A percentile compares a stretch with the other conserved stretches of the same genome.
These are phyloP conservation scores for Arctia plantaginis DNA, from an alignment of 2,888 invertebrate genomes.

Conservation along the genomic window DNA sequence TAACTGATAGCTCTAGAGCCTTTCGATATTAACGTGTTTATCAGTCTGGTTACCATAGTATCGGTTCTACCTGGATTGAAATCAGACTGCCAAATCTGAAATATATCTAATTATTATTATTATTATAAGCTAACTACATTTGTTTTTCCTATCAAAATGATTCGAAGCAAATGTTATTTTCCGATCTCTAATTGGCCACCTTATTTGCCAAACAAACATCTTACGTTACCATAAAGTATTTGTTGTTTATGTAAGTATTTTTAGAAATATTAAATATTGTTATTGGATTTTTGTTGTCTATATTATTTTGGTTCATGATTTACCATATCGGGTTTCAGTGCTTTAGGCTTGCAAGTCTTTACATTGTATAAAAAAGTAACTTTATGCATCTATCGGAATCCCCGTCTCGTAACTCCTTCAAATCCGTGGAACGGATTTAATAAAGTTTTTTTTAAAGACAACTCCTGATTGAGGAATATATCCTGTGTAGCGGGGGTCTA, in stretches of 20 bases:
- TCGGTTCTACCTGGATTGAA: no score
- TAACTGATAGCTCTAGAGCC: no score
- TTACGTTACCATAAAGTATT: not conserved
- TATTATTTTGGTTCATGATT: not conserved
- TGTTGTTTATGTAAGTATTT: not conserved
- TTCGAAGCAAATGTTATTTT: not conserved
- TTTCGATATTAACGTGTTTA: not conserved
- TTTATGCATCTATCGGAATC: no score
- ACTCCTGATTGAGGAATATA: no score
- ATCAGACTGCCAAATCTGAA: no score
- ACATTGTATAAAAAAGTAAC: no score
- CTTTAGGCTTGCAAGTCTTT: not conserved
- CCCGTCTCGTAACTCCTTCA: no score
- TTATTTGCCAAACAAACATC: not conserved
- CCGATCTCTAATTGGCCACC: not conserved
- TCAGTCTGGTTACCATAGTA: no score
- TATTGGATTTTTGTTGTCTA: no score
- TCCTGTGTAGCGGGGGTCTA: no score
- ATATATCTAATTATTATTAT: not conserved
- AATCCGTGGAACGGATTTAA: no score
- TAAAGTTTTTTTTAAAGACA: no score
- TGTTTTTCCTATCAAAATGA: not conserved
- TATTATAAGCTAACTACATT: not conserved
- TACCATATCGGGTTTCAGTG: not conserved
- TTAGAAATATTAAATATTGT: not conserved